Evolutionary conservation across 2,888 invertebrate species (phyloP), one percentile per base, ranked within the genome.

Genomic region (Seira musarum): DNA sequence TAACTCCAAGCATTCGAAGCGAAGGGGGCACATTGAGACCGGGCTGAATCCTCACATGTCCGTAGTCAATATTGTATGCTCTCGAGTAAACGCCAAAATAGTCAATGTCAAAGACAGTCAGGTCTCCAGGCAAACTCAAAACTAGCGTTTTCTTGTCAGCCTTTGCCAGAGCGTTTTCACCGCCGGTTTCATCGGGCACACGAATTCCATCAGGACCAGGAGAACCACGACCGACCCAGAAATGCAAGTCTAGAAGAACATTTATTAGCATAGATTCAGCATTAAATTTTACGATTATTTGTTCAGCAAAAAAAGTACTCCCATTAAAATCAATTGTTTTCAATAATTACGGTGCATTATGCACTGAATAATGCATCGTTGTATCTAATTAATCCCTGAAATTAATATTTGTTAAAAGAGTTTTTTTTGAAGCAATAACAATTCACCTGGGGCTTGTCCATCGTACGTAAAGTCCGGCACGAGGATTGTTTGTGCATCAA

Each of bases 61-160:
- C 97, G 88, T 97, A 97, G 90, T 97, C 95, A 65, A 96, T 96
- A 63, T 95, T 94, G 90, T 96, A 97, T 5, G 95, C 94, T 89
- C 96, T 96, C 89, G 97, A 97, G 96, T 96, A 97, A 82, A 97
- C 93, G 24, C 94, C 95, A 89, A 97, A 95, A 90, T 96, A 95
- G 1, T 96, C 96, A 88, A 97, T 94, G 89, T 97, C 96, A 89
- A 96, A 96, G 67, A 97, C 93, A 2, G 96, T 97, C 88, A 96
- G 90, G 88, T 96, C 96, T 84, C 93, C 94, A 0, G 97, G 97
- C 83, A 97, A 90, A 0, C 96, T 96, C 46, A 97, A 90, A 8
- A 96, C 96, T 87, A 97, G 93, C 65, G 96, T 96, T 90, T 97
- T 96, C 85, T 92, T 92, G 89, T 95, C 93, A 89, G 97, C 96